Conservation (phyloP, 2,797 vertebrate genomes). For the Dallia pectoralis region DNA sequence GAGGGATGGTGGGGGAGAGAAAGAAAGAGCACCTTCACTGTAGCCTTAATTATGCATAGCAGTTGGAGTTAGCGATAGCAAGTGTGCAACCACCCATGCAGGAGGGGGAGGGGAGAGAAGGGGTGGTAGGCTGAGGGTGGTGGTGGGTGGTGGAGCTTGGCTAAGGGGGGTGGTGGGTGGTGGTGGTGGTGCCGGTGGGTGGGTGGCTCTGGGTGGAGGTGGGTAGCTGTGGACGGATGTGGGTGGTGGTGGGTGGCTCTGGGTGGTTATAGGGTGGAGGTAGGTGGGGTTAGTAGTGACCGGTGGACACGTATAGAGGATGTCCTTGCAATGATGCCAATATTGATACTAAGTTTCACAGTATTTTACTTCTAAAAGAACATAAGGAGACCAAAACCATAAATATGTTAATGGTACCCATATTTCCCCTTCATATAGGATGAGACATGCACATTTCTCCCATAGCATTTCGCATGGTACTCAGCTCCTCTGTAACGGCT, state of each 20-base stretch:
- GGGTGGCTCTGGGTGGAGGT: constrained; percentile 23
- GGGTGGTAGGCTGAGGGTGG: not conserved
- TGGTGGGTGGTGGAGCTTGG: not conserved
- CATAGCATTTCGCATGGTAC: too few species aligned
- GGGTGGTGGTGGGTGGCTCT: not conserved
- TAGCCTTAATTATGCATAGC: constrained; percentile 40
- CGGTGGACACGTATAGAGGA: not conserved
- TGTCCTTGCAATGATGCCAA: not conserved
- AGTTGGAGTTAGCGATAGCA: constrained; percentile 20
- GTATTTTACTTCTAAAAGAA: not conserved
- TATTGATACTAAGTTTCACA: not conserved
- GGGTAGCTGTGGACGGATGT: not conserved
- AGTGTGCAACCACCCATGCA: constrained; percentile 51
- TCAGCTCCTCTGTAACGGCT: too few species aligned
- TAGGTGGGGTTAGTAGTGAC: too few species aligned
- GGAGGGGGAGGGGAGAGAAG: constrained; percentile 43
- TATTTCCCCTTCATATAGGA: not conserved
- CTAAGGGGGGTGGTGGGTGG: constrained; percentile 15
- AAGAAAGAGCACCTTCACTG: constrained; percentile 19
- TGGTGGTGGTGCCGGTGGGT: constrained; percentile 22
- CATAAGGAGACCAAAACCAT: not conserved
- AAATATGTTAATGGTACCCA: not conserved
- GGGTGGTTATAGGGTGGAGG: too few species aligned
- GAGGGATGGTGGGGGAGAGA: not conserved
- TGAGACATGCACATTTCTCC: not conserved